Evolutionary conservation across 2,888 invertebrate species (phyloP).

Genomic region (Scrobipalpa atriplicella): DNA sequence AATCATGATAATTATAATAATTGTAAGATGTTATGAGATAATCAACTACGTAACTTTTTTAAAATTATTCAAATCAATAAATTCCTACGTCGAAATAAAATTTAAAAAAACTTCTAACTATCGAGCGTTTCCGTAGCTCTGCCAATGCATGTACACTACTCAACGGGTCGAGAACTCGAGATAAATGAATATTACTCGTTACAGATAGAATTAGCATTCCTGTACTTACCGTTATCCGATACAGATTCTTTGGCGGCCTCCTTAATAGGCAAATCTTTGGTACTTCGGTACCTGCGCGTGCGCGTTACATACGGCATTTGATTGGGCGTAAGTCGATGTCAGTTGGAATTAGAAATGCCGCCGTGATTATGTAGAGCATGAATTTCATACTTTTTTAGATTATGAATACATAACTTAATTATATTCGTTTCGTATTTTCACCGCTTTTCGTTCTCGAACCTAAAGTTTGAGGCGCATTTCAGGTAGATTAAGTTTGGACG

Average conservation of each 20-base stretch:
- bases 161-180: conserved; percentile 40
- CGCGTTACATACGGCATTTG: neutral
- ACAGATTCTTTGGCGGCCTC: conserved; percentile 72
- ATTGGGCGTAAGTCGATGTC: too few relatives aligned
- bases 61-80: neutral
- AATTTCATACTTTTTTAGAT: too few relatives aligned
- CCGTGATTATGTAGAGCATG: neutral
- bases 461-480: too few relatives aligned
- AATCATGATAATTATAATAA: too few relatives aligned
- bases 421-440: too few relatives aligned
- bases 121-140: neutral
- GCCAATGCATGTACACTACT: conserved; percentile 20
- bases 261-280: conserved; percentile 74
- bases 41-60: too few relatives aligned
- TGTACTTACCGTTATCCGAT: conserved; percentile 62
- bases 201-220: conserved; percentile 61
- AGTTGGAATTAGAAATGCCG: neutral
- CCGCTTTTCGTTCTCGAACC: too few relatives aligned
- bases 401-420: too few relatives aligned
- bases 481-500: too few relatives aligned
- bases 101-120: neutral
- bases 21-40: too few relatives aligned
- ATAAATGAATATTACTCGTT: conserved; percentile 65
- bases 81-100: neutral
- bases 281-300: conserved; percentile 45